phyloP scores from a whole-genome alignment of 37 sponge, comb jelly and placozoan genomes.

The Beroe forskalii region DNA sequence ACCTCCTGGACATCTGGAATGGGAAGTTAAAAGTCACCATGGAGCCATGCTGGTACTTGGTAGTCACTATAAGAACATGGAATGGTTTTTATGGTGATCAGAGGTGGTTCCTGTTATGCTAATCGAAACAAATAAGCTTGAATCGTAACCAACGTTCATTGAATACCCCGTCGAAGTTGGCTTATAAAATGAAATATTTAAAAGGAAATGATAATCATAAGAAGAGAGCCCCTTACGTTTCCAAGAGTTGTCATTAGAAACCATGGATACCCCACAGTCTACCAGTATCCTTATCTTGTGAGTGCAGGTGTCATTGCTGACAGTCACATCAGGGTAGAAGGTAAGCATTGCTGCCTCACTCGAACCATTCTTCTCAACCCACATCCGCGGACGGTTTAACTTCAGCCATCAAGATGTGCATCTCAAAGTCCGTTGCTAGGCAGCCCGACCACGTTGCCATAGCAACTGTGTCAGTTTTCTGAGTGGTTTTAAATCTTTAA shows the following conservation, averaged over 20 bases:
- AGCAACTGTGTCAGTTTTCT: slow-evolving; percentile 90
- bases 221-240: no score
- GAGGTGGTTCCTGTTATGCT: no score
- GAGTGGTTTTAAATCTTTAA: no score
- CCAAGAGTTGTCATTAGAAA: neutral
- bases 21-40: neutral
- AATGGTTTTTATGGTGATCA: no score
- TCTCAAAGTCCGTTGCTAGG: slow-evolving; percentile 79
- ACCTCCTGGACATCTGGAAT: neutral
- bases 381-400: slow-evolving; percentile 98
- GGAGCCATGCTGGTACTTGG: neutral
- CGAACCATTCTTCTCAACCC: slow-evolving; percentile 83
- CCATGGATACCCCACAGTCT: slow-evolving; percentile 92
- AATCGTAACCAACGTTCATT: no score
- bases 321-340: slow-evolving; percentile 97
- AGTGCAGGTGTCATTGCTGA: slow-evolving; percentile 69
- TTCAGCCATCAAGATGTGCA: slow-evolving; percentile 85
- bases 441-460: slow-evolving; percentile 76
- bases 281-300: slow-evolving; percentile 78
- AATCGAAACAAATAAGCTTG: no score
- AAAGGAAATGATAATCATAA: no score
- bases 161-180: no score
- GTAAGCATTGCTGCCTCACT: slow-evolving; percentile 96
- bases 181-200: no score
- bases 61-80: neutral